These are phyloP conservation scores for Paratrypauchen microcephalus DNA, from an alignment of 2,797 vertebrate species.

Conservation along the genomic window DNA sequence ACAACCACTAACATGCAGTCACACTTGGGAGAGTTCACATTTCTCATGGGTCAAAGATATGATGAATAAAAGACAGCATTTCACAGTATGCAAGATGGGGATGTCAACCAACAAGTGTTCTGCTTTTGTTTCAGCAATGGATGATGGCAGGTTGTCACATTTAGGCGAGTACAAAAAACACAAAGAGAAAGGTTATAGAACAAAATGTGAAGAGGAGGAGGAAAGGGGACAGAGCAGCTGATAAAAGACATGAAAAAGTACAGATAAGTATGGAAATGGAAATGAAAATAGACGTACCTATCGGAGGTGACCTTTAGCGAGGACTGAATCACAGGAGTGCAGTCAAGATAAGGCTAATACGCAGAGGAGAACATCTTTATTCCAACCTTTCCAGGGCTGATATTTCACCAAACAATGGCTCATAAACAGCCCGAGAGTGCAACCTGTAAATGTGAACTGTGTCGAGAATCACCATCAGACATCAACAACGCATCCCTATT, in stretches of 20 bases:
- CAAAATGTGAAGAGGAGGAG: constrained; percentile 8
- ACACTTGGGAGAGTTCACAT: not conserved
- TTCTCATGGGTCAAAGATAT: constrained; percentile 4
- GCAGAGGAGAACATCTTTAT: constrained; percentile 62
- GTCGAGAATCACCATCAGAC: constrained; percentile 28
- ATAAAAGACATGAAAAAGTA: constrained; percentile 48
- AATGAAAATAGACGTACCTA: constrained; percentile 60
- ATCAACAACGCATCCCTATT: constrained; percentile 4
- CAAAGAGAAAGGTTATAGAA: constrained; percentile 50
- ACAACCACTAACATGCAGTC: not conserved
- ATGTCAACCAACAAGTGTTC: not conserved
- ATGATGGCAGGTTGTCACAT: constrained; percentile 19
- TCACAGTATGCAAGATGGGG: not conserved
- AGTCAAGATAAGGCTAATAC: constrained; percentile 59
- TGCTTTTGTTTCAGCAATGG: constrained; percentile 21
- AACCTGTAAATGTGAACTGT: constrained; percentile 35
- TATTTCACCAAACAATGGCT: constrained; percentile 54
- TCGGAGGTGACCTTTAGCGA: constrained; percentile 63
- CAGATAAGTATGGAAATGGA: constrained; percentile 60
- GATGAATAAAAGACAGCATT: constrained; percentile 2
- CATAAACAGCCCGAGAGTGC: constrained; percentile 31
- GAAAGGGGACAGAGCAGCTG: constrained; percentile 27
- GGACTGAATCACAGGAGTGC: constrained; percentile 50
- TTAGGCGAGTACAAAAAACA: constrained; percentile 16
- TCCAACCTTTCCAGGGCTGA: constrained; percentile 58